A percentile compares a stretch with the other conserved stretches of the same genome.
These are phyloP conservation scores for Cydia pomonella DNA, from an alignment of 1,140 invertebrate species.

Conservation along the genomic window DNA sequence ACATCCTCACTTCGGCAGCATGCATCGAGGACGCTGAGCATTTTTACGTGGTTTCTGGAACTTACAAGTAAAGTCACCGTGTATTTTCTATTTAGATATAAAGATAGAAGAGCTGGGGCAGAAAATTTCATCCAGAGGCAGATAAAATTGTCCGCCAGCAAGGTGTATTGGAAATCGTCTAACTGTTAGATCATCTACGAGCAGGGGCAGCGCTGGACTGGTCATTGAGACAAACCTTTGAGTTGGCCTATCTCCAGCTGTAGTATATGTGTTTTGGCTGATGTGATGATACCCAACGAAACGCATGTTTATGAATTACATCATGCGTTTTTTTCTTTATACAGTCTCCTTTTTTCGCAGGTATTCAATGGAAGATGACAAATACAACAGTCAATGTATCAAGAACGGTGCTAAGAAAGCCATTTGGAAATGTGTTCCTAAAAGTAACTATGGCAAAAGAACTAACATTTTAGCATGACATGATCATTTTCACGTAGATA, in stretches of 20 bases:
- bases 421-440: slow-evolving; percentile 71
- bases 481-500: too few species aligned
- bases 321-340: too few species aligned
- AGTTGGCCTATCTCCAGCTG: too few species aligned
- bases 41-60: slow-evolving; percentile 69
- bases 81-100: too few species aligned
- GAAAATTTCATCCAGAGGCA: too few species aligned
- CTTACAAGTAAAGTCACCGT: slow-evolving; percentile 56
- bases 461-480: not conserved
- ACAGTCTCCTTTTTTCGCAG: slow-evolving; percentile 42
- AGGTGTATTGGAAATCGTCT: too few species aligned
- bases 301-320: too few species aligned
- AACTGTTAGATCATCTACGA: not conserved
- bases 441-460: slow-evolving; percentile 55
- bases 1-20: slow-evolving; percentile 67
- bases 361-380: slow-evolving; percentile 63
- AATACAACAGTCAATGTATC: slow-evolving; percentile 63
- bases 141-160: not conserved
- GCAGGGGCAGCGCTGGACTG: too few species aligned
- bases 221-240: too few species aligned
- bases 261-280: too few species aligned
- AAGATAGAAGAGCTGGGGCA: too few species aligned
- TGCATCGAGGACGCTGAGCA: slow-evolving; percentile 69
- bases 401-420: slow-evolving; percentile 72
- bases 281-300: too few species aligned